Evolutionary conservation across 2,888 invertebrate genomes (phyloP), one percentile per base, ranked within the genome.

Genomic region (Adela reaumurella): DNA sequence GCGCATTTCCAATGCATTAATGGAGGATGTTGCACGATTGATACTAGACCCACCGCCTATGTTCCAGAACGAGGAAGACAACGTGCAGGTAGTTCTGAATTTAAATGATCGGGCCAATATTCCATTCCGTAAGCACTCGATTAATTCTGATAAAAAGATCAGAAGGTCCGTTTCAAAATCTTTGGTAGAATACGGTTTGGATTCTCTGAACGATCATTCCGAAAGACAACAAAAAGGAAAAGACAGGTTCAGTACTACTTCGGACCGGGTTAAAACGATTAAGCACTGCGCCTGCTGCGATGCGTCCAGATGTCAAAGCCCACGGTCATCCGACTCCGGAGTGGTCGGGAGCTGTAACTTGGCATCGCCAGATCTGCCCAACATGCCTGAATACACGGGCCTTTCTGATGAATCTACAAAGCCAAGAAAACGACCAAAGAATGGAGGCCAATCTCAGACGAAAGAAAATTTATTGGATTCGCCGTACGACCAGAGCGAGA

Each of bases 281-380:
- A 65, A 60, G 52, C 77, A 74, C 61, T 85, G 85, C 57, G 83
- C 82, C 59, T 85, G 84, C 58, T 85, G 85, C 55, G 82, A 83
- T 56, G 77, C 81, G 56, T 85, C 84, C 0, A 66, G 82, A 55
- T 86, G 84, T 54, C 84, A 83, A 41, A 89, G 89, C 66, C 87
- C 87, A 0, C 77, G 89, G 53, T 89, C 88, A 6, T 92, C 92
- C 16, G 90, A 90, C 64, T 92, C 92, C 0, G 93, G 93, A 19
- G 89, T 93, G 72, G 92, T 90, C 1, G 92, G 92, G 19, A 91
- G 90, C 68, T 90, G 87, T 61, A 86, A 86, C 49, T 76, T 89
- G 52, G 83, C 88, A 4, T 88, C 89, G 1, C 88, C 89, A 0
- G 88, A 88, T 65, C 76, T 85, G n/a, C 67, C 68, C 17, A 70